Base-by-base conservation (phyloP, 2,797 vertebrate species). In the Cichlasoma orientale region DNA sequence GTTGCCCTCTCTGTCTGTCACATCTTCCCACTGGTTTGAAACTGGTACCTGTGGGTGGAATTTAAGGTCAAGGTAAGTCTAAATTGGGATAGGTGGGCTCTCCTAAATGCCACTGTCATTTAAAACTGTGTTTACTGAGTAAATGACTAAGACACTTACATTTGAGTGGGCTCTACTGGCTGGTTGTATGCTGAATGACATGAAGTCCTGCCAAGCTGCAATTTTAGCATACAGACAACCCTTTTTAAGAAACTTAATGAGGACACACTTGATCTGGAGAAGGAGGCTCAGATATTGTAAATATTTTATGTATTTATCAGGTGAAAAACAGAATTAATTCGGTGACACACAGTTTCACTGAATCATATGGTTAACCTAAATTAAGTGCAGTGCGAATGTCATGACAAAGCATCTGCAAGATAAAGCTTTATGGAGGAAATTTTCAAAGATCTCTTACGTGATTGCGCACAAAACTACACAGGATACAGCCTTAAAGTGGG, bases 11-110 rank as follows among this genome's bases (percentile, higher is more conserved):
- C 23, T 71, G 52, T 86, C 76, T 86, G 66, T 84, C 83, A 84
- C 84, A 88, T 84, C 92, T 85, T 86, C 95, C 94, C 90, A 94
- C 93, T 82, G 74, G 54, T 88, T 84, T 86, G 89, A 94, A 92
- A 94, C 88, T 81, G 76, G 76, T 84, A 86, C 27, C 59, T 59
- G 90, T 93, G 91, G 92, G 91, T 91, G 92, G 87, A 82, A 83
- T 78, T 74, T 33, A 19, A 81, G 72, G 73, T 90, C 75, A 85
- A 83, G 33, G 72, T 54, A 31, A 86, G 25, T 84, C 92, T 93
- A 94, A 92, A 93, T 92, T 85, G 82, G 88, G 85, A 92, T 66
- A 74, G 70, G 78, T 84, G 83, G 83, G 82, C 86, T 86, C 75
- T 69, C 53, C 63, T 38, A 77, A 90, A 86, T 85, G 86, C 79